Base-by-base conservation (phyloP, 2,113 vertebrate species). In the Prunella fulvescens region DNA sequence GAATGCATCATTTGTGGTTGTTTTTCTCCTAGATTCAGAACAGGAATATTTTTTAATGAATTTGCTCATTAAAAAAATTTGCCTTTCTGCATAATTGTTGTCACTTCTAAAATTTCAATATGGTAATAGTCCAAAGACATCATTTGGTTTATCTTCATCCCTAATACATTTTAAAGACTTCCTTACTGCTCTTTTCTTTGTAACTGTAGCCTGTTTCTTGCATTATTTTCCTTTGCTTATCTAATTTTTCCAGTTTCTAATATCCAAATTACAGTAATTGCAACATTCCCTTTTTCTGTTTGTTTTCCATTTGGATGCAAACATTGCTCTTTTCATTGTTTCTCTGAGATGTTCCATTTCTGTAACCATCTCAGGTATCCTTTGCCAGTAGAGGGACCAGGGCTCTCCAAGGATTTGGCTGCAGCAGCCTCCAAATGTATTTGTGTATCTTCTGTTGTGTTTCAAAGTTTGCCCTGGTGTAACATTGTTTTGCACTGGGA, bases 41-140 rank as follows among this genome's bases (percentile, higher is more conserved):
- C 72, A 90, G 71, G 64, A 86, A 48, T 78, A 92, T 70, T n/a
- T n/a, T n/a, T n/a, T n/a, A n/a, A n/a, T n/a, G n/a, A n/a, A n/a
- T n/a, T 92, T 85, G 48, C 77, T 96, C 39, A 90, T 92, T 83
- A 90, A 90, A 90, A 97, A 74, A 44, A 92, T 93, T 94, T 88
- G 45, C 80, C 29, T 78, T 93, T 92, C 80, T 92, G 86, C 60
- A 69, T 92, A 96, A 93, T 90, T 90, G 72, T 81, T 88, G 9
- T 53, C 20, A 66, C 88, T 92, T 86, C 67, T 90, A 31, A 74
- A 88, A 94, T 96, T 95, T 93, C 72, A 83, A 74, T 81, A 93
- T 92, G 86, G 92, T 92, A 77, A 45, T 28, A 35, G 26, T 90
- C 88, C 92, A 94, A 93, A 88, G 67, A 56, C 60, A 66, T 86